phyloP scores from a whole-genome alignment of 2,113 vertebrate species.

The Elgaria multicarinata region DNA sequence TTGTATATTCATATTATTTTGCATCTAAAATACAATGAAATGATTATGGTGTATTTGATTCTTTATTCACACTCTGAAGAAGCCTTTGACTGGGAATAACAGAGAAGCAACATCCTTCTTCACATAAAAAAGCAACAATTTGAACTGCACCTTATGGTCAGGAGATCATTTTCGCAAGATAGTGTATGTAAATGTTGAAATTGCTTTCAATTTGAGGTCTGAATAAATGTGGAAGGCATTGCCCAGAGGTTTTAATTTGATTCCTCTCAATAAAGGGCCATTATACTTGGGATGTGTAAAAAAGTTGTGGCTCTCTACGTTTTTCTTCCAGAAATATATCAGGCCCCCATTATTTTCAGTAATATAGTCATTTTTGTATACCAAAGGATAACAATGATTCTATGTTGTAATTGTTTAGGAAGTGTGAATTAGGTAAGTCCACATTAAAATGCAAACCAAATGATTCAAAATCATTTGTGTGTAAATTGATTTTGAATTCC shows the following conservation, averaged over 20 bases:
- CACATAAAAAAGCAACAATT: conserved; percentile 15
- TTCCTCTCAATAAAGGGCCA: not conserved
- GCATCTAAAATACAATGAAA: conserved; percentile 7
- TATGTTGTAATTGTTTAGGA: no score
- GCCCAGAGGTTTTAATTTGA: not conserved
- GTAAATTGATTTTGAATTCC: no score
- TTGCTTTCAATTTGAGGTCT: conserved; percentile 2
- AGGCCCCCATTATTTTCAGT: not conserved
- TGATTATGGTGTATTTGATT: not conserved
- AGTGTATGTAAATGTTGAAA: conserved; percentile 3
- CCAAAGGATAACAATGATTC: no score
- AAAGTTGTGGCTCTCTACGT: not conserved
- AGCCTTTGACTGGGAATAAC: not conserved
- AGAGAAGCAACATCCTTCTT: not conserved
- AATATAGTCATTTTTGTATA: no score
- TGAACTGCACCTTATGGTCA: not conserved
- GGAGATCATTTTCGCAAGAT: conserved; percentile 1
- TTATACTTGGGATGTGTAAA: not conserved
- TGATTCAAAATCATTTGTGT: no score
- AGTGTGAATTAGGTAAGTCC: no score
- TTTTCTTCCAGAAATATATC: not conserved
- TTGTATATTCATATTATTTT: conserved; percentile 9
- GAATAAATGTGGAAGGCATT: not conserved
- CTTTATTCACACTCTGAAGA: not conserved
- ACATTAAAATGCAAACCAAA: no score